phyloP scores from a whole-genome alignment of 2,888 invertebrate species.

The Eurois occulta region DNA sequence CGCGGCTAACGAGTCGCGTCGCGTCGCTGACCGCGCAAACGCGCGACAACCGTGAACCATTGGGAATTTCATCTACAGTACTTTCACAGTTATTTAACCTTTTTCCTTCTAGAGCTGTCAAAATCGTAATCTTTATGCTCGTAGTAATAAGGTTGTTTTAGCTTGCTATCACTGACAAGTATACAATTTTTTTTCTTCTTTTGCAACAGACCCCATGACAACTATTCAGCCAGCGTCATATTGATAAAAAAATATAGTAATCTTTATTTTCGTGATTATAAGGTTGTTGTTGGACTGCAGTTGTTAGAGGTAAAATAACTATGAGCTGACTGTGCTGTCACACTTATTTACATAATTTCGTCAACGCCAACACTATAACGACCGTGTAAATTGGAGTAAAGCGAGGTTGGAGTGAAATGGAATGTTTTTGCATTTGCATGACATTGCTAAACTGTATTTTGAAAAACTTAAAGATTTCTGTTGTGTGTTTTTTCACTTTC shows the following conservation, averaged over 20 bases:
- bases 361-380: constrained; percentile 32
- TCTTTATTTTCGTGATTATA: neutral
- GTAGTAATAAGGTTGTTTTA: neutral
- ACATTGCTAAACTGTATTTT: neutral
- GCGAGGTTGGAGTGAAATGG: constrained; percentile 1
- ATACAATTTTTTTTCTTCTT: neutral
- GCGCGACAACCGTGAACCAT: constrained; percentile 69
- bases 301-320: neutral
- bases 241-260: neutral
- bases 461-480: neutral
- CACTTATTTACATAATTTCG: constrained; percentile 44
- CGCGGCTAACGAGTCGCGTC: constrained; percentile 74
- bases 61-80: constrained; percentile 71
- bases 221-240: neutral
- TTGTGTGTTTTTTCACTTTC: neutral
- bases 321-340: constrained; percentile 11
- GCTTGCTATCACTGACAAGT: neutral
- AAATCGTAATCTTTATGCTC: neutral
- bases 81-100: neutral
- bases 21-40: constrained; percentile 50
- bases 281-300: neutral
- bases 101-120: neutral
- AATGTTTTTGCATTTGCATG: neutral
- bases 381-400: constrained; percentile 11
- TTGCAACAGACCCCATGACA: neutral